Percentiles rank a stretch among this genome's conserved stretches.
Evolutionary conservation across 2,113 vertebrate genomes (phyloP).

Genomic region (Etia nguti): DNA sequence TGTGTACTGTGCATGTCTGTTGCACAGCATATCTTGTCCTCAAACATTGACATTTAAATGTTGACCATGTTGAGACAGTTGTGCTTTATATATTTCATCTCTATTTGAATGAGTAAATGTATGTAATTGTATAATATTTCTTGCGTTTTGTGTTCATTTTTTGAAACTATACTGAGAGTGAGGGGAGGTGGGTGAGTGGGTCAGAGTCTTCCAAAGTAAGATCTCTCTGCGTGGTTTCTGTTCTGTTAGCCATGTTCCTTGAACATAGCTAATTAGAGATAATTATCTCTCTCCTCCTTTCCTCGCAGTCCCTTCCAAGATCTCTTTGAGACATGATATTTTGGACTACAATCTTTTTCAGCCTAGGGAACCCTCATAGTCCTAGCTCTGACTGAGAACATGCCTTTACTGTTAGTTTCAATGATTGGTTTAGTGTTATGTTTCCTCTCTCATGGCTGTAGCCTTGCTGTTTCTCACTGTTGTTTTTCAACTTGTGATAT

Average conservation of each 20-base stretch:
- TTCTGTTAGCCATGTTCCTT: not conserved
- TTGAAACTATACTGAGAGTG: not conserved
- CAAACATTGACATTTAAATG: not conserved
- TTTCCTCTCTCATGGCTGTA: not conserved
- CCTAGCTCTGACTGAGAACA: not conserved
- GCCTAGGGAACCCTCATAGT: not conserved
- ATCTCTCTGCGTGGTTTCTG: not conserved
- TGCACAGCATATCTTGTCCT: not conserved
- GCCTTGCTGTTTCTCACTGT: not conserved
- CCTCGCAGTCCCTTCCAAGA: not conserved
- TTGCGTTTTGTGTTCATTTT: not conserved
- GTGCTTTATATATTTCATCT: not conserved
- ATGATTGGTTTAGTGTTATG: not conserved
- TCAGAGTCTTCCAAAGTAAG: not conserved
- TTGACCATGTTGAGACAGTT: not conserved
- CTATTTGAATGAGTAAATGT: constrained; percentile 34
- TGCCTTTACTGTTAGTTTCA: not conserved
- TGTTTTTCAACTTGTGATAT: not conserved
- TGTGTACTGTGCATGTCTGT: not conserved
- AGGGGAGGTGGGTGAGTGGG: not conserved
- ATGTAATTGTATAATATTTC: not conserved
- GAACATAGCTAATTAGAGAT: not conserved
- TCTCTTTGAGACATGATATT: too few relatives aligned
- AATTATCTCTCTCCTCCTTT: not conserved
- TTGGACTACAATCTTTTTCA: not conserved